These are phyloP conservation scores for Aelia acuminata DNA, from an alignment of 2,888 invertebrate genomes.

Conservation along the genomic window DNA sequence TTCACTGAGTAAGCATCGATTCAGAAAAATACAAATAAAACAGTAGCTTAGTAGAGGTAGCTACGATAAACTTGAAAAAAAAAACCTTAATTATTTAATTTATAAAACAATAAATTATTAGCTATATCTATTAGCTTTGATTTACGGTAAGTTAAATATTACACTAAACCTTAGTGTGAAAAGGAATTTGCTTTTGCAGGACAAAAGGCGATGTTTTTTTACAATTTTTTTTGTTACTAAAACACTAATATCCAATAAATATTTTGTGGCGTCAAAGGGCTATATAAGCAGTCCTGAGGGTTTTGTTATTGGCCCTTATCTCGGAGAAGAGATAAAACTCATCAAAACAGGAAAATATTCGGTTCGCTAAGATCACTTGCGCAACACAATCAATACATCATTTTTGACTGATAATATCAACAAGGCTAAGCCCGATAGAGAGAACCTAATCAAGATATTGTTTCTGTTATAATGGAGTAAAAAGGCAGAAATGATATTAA, in stretches of 20 bases:
- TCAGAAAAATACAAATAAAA: no score
- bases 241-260: not conserved
- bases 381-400: not conserved
- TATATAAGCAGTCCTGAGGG: not conserved
- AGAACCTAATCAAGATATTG: not conserved
- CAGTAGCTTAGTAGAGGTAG: no score
- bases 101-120: no score
- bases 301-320: not conserved
- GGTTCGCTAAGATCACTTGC: not conserved
- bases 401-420: not conserved
- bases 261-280: not conserved
- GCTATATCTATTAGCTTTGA: no score
- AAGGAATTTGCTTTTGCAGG: no score
- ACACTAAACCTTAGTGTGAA: no score
- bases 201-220: no score
- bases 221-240: not conserved
- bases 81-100: no score
- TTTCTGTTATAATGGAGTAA: not conserved
- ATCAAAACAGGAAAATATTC: not conserved
- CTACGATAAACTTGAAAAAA: no score
- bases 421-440: not conserved
- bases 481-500: not conserved
- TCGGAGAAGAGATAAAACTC: not conserved
- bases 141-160: no score
- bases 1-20: no score